Percentiles rank a stretch among this genome's conserved stretches.
phyloP scores from a whole-genome alignment of 2,888 invertebrate genomes.

The Agrochola litura region DNA sequence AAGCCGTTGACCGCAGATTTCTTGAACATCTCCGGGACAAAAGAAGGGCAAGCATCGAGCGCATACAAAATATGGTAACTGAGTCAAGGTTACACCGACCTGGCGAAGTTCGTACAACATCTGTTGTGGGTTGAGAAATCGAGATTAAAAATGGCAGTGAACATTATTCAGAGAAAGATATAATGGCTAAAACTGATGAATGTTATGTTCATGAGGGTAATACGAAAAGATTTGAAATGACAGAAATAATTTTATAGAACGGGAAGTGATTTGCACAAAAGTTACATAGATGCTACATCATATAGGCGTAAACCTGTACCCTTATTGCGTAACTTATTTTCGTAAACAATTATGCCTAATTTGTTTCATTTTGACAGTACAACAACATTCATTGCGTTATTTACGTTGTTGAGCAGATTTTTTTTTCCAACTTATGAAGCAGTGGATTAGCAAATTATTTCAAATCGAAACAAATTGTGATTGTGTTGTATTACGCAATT shows the following conservation, averaged over 20 bases:
- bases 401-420: no score
- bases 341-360: no score
- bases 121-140: constrained; percentile 30
- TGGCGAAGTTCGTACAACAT: constrained; percentile 20
- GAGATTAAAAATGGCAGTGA: not conserved
- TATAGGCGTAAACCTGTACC: not conserved
- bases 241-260: not conserved
- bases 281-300: no score
- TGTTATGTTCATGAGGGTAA: not conserved
- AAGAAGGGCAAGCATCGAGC: constrained; percentile 32
- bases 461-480: no score
- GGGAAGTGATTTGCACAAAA: not conserved
- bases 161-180: not conserved
- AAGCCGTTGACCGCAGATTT: constrained; percentile 9
- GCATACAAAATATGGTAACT: constrained; percentile 41
- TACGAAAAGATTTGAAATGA: not conserved
- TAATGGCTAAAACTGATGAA: not conserved
- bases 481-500: no score
- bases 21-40: constrained; percentile 34
- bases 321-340: no score
- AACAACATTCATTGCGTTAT: no score
- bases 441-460: no score
- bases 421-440: no score
- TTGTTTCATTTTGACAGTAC: no score
- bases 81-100: constrained; percentile 29